phyloP scores from a whole-genome alignment of 2,888 invertebrate species.

The Dasypogon diadema region DNA sequence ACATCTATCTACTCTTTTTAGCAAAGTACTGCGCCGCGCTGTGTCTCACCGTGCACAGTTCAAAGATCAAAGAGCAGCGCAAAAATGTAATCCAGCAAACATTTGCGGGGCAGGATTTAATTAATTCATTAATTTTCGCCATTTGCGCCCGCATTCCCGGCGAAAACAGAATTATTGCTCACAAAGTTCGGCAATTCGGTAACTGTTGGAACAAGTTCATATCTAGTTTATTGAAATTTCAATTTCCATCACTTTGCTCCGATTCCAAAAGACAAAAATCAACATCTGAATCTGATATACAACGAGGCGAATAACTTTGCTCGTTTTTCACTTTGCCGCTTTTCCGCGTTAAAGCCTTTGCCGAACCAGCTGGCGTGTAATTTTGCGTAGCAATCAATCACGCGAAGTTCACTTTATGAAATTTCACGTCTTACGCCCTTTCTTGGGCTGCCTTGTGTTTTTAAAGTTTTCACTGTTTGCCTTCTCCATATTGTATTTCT shows the following conservation, averaged over 20 bases:
- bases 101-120: conserved; percentile 14
- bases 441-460: conserved; percentile 5
- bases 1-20: background rate
- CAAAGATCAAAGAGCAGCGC: conserved; percentile 30
- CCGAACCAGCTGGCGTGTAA: conserved; percentile 41
- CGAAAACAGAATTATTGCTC: background rate
- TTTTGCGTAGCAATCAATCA: conserved; percentile 51
- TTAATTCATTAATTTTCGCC: conserved; percentile 24
- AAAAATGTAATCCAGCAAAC: no score
- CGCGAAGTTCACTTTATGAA: conserved; percentile 47
- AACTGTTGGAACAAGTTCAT: background rate
- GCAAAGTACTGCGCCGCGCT: background rate
- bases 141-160: conserved; percentile 3
- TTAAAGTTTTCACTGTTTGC: conserved; percentile 31
- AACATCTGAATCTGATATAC: background rate
- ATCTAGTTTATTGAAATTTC: conserved; percentile 33
- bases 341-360: conserved; percentile 35
- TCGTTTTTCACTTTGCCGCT: conserved; percentile 39
- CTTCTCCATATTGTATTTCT: background rate
- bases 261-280: conserved; percentile 30
- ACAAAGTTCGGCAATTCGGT: background rate
- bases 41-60: background rate
- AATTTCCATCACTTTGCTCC: conserved; percentile 24
- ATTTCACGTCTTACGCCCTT: conserved; percentile 9
- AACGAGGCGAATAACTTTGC: background rate